Evolutionary conservation across 30 jellyfish, hydroid and myxozoan species (phyloP).

Genomic region (Turritopsis dohrnii): DNA sequence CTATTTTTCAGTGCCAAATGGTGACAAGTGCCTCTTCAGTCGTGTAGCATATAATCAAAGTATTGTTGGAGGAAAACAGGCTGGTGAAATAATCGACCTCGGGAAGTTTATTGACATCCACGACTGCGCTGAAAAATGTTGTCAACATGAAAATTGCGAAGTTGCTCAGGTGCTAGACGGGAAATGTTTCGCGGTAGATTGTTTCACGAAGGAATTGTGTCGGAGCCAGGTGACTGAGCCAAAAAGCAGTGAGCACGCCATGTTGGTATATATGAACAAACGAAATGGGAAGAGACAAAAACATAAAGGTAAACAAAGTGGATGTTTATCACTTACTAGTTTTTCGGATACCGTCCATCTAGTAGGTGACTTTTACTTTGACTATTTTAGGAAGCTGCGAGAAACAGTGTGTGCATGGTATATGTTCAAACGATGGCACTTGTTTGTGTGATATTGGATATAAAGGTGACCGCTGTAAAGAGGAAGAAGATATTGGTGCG

Average conservation of each 20-base stretch:
- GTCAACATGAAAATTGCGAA: constrained; percentile 83
- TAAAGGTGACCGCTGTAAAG: constrained; percentile 63
- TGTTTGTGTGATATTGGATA: constrained; percentile 88
- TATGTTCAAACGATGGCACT: constrained; percentile 69
- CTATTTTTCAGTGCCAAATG: constrained; percentile 44
- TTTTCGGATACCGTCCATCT: background rate
- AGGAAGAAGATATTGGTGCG: constrained; percentile 53
- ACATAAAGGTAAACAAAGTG: constrained; percentile 55
- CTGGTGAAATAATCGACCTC: constrained; percentile 88
- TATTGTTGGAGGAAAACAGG: constrained; percentile 67
- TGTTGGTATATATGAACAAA: constrained; percentile 69
- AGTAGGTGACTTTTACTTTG: background rate
- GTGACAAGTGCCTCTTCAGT: constrained; percentile 63
- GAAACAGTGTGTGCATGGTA: constrained; percentile 70
- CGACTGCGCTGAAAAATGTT: constrained; percentile 81
- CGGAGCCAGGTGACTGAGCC: constrained; percentile 34
- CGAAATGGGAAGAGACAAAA: constrained; percentile 62
- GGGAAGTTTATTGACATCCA: constrained; percentile 64
- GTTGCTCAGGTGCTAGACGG: constrained; percentile 58
- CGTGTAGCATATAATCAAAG: constrained; percentile 66
- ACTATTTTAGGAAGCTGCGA: constrained; percentile 46
- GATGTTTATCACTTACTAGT: background rate
- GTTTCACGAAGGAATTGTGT: constrained; percentile 75
- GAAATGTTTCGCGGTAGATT: constrained; percentile 74
- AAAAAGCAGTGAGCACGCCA: constrained; percentile 17